Base-by-base conservation (phyloP, 30 jellyfish, hydroid and myxozoan genomes). In the Pseudorhiza aurosa region DNA sequence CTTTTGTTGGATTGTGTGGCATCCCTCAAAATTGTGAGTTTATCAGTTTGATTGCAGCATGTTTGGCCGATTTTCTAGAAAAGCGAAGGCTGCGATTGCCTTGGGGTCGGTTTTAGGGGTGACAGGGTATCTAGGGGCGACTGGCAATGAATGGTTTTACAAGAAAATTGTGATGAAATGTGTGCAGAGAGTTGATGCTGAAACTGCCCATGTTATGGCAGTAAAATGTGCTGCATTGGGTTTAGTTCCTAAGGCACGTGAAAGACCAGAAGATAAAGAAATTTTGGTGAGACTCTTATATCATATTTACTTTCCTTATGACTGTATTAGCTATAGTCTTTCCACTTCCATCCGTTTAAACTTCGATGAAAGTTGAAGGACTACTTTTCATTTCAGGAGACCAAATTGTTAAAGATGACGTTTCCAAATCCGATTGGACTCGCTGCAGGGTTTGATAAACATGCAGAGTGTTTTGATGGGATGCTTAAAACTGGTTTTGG, bases 381-480 rank as follows among this genome's bases (percentile, higher is more conserved):
- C 2, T 0, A 12, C 8, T 39, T 24, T 65, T 58, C 2, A 17
- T 30, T 18, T 26, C 62, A 91, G 98, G 29, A 58, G 47, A 75
- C 98, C 11, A 43, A 69, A 5, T 67, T 91, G n/a, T 91, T 62
- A 46, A 95, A 91, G 19, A 8, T 85, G 82, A 32, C 58, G 45
- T 91, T 91, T 74, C 84, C 67, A 19, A 68, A 87, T 29, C 99
- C 99, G 29, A 28, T 94, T 77, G 99, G 99, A 11, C 36, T 94
- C 6, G 97, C 99, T 35, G 99, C 99, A 7, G 99, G 99, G 10
- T 94, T 79, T 83, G 99, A 94, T 63, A 88, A 87, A 57, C 35
- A 94, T 75, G 99, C 95, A 17, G 96, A 87, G 71, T 88, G 98
- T 56, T 25, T 62, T 35, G 87, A 82, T 60, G 97, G 97, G 7